Evolutionary conservation across 1,140 invertebrate genomes (phyloP).

Genomic region (Piezodorus guildinii): DNA sequence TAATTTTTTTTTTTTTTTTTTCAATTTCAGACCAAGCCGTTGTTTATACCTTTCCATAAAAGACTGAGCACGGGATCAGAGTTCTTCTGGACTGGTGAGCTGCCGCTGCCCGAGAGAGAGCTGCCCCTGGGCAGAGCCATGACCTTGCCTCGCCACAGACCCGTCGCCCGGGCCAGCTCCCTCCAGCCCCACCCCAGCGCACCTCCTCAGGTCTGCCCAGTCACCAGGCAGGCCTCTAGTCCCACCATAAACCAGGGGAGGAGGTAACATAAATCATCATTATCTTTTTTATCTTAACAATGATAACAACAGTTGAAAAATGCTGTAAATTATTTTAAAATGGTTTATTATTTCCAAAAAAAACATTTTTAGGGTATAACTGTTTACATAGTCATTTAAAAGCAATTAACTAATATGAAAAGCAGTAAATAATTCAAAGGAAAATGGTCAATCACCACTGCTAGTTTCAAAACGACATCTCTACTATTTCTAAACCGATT

Average conservation of each 20-base stretch:
- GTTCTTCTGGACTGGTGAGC: conserved; percentile 46
- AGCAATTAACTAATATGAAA: no score
- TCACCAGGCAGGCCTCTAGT: conserved; percentile 30
- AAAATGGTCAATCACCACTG: no score
- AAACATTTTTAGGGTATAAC: no score
- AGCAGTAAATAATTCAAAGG: no score
- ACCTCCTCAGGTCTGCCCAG: conserved; percentile 20
- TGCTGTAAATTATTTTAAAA: no score
- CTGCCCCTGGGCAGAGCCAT: conserved; percentile 15
- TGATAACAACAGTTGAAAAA: no score
- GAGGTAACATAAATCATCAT: conserved; percentile 7
- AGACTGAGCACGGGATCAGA: conserved; percentile 36
- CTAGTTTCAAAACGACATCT: no score
- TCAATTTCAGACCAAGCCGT: conserved; percentile 16
- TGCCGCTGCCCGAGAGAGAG: conserved; percentile 40
- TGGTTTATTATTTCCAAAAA: no score
- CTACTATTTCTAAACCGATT: no score
- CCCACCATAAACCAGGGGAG: conserved; percentile 29
- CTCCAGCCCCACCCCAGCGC: conserved; percentile 29
- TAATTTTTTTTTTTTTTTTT: not conserved
- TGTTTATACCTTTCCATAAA: conserved; percentile 34
- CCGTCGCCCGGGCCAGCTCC: conserved; percentile 30
- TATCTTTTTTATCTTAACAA: no score
- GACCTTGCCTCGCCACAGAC: conserved; percentile 31
- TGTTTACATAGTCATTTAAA: no score